Evolutionary conservation across 2,888 invertebrate species (phyloP).

Genomic region (Macroteleia sp.): DNA sequence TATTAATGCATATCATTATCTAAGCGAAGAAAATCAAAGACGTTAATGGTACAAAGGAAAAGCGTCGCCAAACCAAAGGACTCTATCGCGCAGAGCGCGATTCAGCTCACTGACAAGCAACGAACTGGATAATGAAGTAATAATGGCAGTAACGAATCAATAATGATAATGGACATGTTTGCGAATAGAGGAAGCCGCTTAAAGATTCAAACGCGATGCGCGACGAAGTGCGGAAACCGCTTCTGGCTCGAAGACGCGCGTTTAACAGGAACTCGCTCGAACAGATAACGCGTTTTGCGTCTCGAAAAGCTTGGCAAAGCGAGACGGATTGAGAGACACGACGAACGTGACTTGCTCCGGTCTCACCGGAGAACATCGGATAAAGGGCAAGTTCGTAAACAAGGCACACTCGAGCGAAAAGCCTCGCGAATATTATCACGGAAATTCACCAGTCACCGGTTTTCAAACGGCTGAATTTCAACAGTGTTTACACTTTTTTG

Average conservation of each 20-base stretch:
- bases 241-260: slow-evolving; percentile 38
- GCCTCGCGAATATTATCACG: slow-evolving; percentile 43
- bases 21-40: slow-evolving; percentile 43
- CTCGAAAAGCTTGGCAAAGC: slow-evolving; percentile 18
- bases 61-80: slow-evolving; percentile 28
- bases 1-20: slow-evolving; percentile 27
- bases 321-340: slow-evolving; percentile 39
- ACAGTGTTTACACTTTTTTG: slow-evolving; percentile 15
- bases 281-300: slow-evolving; percentile 61
- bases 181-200: slow-evolving; percentile 60
- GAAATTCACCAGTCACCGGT: slow-evolving; percentile 15
- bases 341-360: slow-evolving; percentile 54
- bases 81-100: slow-evolving; percentile 25
- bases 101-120: slow-evolving; percentile 58
- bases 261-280: slow-evolving; percentile 49
- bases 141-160: slow-evolving; percentile 75
- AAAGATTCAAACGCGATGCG: slow-evolving; percentile 59
- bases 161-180: slow-evolving; percentile 75
- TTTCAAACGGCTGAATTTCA: slow-evolving; percentile 15
- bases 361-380: slow-evolving; percentile 51
- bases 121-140: slow-evolving; percentile 73
- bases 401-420: slow-evolving; percentile 57
- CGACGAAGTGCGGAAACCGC: slow-evolving; percentile 56
- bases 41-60: slow-evolving; percentile 42
- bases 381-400: slow-evolving; percentile 70